Evolutionary conservation across 2,113 vertebrate species (phyloP), one percentile per base, ranked within the genome.

Genomic region (Tachuris rubrigastra): DNA sequence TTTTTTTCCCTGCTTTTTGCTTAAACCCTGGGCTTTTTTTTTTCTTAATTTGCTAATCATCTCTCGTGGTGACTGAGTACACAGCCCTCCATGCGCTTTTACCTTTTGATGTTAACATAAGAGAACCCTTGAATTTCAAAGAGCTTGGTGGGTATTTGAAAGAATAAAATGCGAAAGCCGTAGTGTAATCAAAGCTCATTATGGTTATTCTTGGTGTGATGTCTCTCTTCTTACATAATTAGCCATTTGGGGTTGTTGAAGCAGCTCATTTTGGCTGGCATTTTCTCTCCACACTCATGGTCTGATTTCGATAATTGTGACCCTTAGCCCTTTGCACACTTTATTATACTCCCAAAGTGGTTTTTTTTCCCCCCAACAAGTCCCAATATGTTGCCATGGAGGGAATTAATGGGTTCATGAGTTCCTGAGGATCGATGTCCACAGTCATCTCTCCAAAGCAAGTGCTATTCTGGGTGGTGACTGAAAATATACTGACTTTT

Each of bases 111-210:
- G 97, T 98, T 97, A 97, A 89, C 94, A 97, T 97, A 96, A 97
- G 97, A 98, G 98, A 98, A 98, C 97, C 97, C 97, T 97, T 98
- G 97, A 98, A 98, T 98, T 98, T 98, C 97, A 98, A 98, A 98
- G 97, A 98, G 97, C 93, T 95, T 77, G 75, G 95, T 97, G 93
- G 96, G 92, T 97, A 98, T 98, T 97, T 95, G 92, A 96, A 96
- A 97, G 92, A 97, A 97, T 97, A 75, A 86, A 94, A 91, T 96
- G 97, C n/a, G 15, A 96, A 97, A 97, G 95, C 97, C 22, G 67
- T 91, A 87, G 94, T 60, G 89, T 97, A 98, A 98, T 98, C 98
- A 98, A 97, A 96, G 93, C 98, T 98, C 97, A 97, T 98, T 98
- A 98, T 97, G 91, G 94, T 97, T 98, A 98, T 98, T 98, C 98